These are phyloP conservation scores for Lasioglossum villosulum DNA, from an alignment of 2,888 invertebrate species.

Conservation along the genomic window DNA sequence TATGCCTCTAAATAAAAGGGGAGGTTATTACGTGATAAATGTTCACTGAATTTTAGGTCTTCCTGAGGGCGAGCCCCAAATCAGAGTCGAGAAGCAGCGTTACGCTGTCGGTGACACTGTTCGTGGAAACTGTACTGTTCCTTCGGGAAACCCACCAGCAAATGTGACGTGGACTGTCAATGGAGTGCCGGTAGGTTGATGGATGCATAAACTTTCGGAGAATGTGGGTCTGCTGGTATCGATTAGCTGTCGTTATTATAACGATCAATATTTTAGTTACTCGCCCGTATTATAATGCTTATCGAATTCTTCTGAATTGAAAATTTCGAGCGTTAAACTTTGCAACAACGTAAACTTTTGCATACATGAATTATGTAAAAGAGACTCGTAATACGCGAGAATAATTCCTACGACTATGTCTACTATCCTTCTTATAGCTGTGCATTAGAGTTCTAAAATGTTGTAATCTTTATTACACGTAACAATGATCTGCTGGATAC, in stretches of 20 bases:
- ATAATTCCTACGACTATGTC: neutral
- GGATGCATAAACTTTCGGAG: conserved; percentile 57
- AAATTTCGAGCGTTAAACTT: neutral
- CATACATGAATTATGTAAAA: neutral
- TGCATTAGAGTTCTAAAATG: neutral
- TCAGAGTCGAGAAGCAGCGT: conserved; percentile 89
- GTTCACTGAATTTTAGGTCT: conserved; percentile 86
- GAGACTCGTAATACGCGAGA: neutral
- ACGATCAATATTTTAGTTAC: conserved; percentile 35
- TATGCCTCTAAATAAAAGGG: neutral
- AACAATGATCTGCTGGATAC: neutral
- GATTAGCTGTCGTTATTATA: conserved; percentile 48
- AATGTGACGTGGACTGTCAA: conserved; percentile 91
- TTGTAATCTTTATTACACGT: neutral
- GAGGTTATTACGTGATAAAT: neutral
- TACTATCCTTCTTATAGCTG: neutral
- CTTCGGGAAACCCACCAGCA: conserved; percentile 88
- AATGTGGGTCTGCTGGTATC: conserved; percentile 13
- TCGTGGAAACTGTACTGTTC: conserved; percentile 89
- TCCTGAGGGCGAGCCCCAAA: conserved; percentile 88
- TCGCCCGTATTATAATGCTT: neutral
- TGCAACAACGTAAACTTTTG: neutral
- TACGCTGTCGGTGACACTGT: conserved; percentile 90
- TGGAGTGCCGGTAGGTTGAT: conserved; percentile 84
- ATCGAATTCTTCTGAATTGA: neutral